Percentiles rank a stretch among this genome's conserved stretches.
These are phyloP conservation scores for Falco rusticolus DNA, from an alignment of 2,797 vertebrate species.

Conservation along the genomic window DNA sequence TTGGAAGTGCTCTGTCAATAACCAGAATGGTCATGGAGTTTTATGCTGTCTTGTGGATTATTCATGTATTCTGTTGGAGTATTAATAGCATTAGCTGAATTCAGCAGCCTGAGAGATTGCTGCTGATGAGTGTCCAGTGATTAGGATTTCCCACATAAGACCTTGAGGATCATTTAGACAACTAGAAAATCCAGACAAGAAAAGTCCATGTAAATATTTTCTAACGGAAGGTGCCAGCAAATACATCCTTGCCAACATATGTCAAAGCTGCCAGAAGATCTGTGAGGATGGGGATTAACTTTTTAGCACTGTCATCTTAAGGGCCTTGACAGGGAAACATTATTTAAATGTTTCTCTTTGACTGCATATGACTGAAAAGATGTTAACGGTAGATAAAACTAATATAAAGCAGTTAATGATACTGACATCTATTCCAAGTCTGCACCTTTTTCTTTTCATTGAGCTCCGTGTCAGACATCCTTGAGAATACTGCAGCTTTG, in stretches of 20 bases:
- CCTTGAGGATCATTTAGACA: slow-evolving; percentile 11
- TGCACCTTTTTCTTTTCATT: slow-evolving; percentile 15
- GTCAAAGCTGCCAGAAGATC: slow-evolving; percentile 65
- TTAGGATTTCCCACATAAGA: slow-evolving; percentile 18
- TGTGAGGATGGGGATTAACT: slow-evolving; percentile 29
- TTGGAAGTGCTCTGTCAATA: neutral
- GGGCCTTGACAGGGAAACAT: slow-evolving; percentile 51
- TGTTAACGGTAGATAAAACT: slow-evolving; percentile 14
- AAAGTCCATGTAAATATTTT: slow-evolving; percentile 66
- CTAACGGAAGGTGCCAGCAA: slow-evolving; percentile 56
- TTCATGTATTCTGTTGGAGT: neutral
- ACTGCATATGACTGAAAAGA: slow-evolving; percentile 41
- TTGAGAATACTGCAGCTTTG: neutral
- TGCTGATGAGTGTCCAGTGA: slow-evolving; percentile 2
- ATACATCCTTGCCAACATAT: slow-evolving; percentile 22
- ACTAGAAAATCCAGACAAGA: slow-evolving; percentile 32
- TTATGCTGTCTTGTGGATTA: neutral
- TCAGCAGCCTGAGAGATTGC: neutral
- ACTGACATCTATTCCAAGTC: slow-evolving; percentile 1
- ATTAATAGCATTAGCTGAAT: neutral
- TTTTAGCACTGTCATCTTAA: slow-evolving; percentile 63
- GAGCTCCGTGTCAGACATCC: slow-evolving; percentile 6
- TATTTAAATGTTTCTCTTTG: slow-evolving; percentile 13
- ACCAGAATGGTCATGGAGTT: neutral
- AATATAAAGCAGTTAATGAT: slow-evolving; percentile 24